Base-by-base conservation (phyloP, 2,888 invertebrate genomes). In the Phyllotreta cruciferae region DNA sequence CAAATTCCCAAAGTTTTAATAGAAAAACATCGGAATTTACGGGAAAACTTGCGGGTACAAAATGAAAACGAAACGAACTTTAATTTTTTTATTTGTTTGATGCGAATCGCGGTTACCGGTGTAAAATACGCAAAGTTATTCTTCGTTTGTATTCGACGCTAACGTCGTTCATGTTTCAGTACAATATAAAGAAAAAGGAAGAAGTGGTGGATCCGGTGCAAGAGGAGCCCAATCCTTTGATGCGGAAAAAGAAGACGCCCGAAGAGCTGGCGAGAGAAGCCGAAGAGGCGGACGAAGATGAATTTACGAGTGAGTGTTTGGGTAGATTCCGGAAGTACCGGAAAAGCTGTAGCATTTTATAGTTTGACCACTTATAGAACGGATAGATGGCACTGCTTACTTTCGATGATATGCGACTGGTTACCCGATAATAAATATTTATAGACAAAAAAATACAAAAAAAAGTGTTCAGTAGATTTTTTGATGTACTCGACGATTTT, bases 161-260 rank as follows among this genome's bases (percentile, higher is more conserved):
- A 24, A 24, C 24, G 24, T 4, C 24, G 24, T 4, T 24, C 1
- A 24, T 24, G 24, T 78, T 90, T 37, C 87, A 98, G 97, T 98
- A 98, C 85, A 98, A 98, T 85, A 96, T 99, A 85, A 98, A 98
- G 87, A 95, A 94, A 82, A 96, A 97, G 81, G 96, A 96, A 82
- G 88, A 93, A 75, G 90, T 93, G 77, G 92, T 92, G 78, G 89
- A 89, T 78, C 88, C 89, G 80, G 91, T 90, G 69, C 88, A 89
- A 76, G 94, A 94, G 83, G 93, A 93, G 72, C 93, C 93, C 77
- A 95, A 95, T 83, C 94, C 95, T 60, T 86, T 98, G 78, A 98
- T 97, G 91, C 91, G 98, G 82, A 96, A 96, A 88, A 97, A 98
- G 87, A 98, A 98, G 84, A 98, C 98, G 66, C 98, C 98, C 0